These are phyloP conservation scores for Hyposoter didymator DNA, from an alignment of 2,888 invertebrate genomes.

Conservation along the genomic window DNA sequence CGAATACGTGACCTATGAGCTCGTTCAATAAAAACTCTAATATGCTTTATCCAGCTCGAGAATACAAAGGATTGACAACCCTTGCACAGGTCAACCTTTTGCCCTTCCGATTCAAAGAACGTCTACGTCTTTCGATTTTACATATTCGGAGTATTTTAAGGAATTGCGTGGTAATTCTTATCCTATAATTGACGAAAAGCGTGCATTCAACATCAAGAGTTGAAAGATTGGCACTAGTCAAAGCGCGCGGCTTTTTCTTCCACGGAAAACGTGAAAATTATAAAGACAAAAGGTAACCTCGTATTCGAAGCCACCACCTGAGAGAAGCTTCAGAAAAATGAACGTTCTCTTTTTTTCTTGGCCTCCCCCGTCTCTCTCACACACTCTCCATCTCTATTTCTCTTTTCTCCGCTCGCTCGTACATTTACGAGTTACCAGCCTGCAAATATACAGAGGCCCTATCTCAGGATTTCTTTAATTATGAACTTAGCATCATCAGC, in stretches of 20 bases:
- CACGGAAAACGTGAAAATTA: conserved; percentile 49
- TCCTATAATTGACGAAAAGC: background rate
- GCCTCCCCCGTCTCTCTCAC: background rate
- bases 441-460: conserved; percentile 8
- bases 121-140: conserved; percentile 26
- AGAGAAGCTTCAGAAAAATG: conserved; percentile 49
- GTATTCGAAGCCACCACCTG: conserved; percentile 33
- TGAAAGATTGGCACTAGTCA: background rate
- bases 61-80: background rate
- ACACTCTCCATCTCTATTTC: background rate
- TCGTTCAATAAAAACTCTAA: too few relatives aligned
- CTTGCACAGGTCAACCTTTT: background rate
- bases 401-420: background rate
- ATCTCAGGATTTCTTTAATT: conserved; percentile 77
- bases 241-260: background rate
- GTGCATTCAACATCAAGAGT: conserved; percentile 12
- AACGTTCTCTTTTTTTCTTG: conserved; percentile 7
- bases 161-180: conserved; percentile 18
- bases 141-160: conserved; percentile 37
- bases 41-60: background rate
- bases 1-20: background rate
- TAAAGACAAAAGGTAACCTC: conserved; percentile 34
- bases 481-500: conserved; percentile 78
- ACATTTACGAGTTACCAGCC: conserved; percentile 11
- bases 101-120: conserved; percentile 23